Base-by-base conservation (phyloP, 1,140 invertebrate species). In the Venustaconcha ellipsiformis region DNA sequence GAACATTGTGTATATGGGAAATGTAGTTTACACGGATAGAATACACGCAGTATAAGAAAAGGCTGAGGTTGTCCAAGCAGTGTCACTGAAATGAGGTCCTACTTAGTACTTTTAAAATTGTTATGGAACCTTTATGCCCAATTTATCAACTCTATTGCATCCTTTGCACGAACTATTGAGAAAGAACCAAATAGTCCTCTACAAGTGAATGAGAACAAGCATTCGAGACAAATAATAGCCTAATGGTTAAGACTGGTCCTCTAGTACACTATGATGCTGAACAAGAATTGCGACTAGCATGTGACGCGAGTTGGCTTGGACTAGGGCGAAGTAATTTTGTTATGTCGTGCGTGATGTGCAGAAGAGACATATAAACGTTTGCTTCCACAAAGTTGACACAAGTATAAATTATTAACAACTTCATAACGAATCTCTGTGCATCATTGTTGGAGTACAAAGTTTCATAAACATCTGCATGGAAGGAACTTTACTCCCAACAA, bases 231-330 rank as follows among this genome's bases (percentile, higher is more conserved):
- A 23, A 62, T 12, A 78, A 82, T 59, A 56, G 74, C 26, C 30
- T 75, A 55, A 66, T 85, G 14, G 72, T 75, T 59, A 80, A 70
- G 14, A 62, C 70, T 15, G 23, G 37, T 55, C 65, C 76, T 14
- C 37, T 80, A 17, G 63, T 68, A 48, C 78, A 82, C 59, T 83
- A 78, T 68, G 76, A 82, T 55, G 65, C 72, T 3, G 15, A 65
- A 14, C 17, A 66, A 4, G 37, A 48, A n/a, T 13, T 82, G 3
- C 14, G 56, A 56, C 30, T 92, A 48, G 84, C 90, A 17, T 89
- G 89, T 26, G 92, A 93, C 86, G 91, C 91, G n/a, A 90, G 87
- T 59, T 74, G 84, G 0, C 88, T 88, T 80, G 92, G 90, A 18
- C 80, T 92, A 4, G 91, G 91, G 0, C 26, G 88, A 87, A 4